These are phyloP conservation scores for Dichetophora obliterata DNA, from an alignment of 2,888 invertebrate species.

Conservation along the genomic window DNA sequence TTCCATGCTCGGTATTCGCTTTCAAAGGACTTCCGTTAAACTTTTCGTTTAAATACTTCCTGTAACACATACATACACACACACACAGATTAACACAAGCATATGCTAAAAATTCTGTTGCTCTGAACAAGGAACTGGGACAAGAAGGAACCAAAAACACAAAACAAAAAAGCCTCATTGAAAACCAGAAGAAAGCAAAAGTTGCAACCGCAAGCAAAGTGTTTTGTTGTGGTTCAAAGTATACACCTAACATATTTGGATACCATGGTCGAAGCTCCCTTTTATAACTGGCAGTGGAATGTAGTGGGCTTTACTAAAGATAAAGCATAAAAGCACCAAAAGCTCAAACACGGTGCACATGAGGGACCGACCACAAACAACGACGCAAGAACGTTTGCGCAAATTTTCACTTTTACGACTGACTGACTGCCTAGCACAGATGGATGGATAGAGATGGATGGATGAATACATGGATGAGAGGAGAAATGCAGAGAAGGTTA, in stretches of 20 bases:
- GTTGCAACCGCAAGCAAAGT: conserved; percentile 29
- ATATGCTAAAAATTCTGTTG: not conserved
- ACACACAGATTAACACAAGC: not conserved
- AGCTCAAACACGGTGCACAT: not conserved
- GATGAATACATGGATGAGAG: conserved; percentile 29
- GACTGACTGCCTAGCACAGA: conserved; percentile 12
- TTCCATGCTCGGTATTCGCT: not conserved
- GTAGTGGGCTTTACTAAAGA: not conserved
- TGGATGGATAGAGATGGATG: conserved; percentile 13
- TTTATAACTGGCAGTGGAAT: not conserved
- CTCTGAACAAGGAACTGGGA: not conserved
- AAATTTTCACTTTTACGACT: conserved; percentile 37
- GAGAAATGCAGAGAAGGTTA: conserved; percentile 8
- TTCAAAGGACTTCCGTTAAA: conserved; percentile 25
- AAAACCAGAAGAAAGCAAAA: conserved; percentile 18
- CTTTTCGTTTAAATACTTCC: conserved; percentile 29
- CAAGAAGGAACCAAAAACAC: not conserved
- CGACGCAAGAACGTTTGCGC: not conserved
- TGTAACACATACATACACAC: conserved; percentile 5
- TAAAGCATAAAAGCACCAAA: not conserved
- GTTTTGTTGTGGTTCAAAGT: conserved; percentile 29
- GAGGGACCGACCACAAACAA: conserved; percentile 7
- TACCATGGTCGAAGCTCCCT: not conserved
- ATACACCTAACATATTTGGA: conserved; percentile 17
- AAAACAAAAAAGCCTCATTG: not conserved